Evolutionary conservation across 2,797 vertebrate species (phyloP).

Genomic region (Sitta carolinensis): DNA sequence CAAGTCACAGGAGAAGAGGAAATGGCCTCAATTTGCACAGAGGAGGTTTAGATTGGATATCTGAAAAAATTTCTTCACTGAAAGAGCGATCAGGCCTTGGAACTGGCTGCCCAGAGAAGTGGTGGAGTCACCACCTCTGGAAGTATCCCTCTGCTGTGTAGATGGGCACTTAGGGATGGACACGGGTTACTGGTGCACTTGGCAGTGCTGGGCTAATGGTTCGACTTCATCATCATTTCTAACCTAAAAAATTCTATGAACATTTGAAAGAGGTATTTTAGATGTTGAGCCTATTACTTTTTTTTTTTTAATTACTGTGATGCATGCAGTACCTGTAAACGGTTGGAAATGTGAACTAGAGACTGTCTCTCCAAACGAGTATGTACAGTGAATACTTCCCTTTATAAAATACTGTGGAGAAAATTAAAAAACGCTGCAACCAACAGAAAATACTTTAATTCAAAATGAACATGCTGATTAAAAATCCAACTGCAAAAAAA

Average conservation of each 20-base stretch:
- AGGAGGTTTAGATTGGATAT: neutral
- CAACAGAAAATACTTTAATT: neutral
- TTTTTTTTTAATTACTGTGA: neutral
- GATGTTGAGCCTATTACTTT: neutral
- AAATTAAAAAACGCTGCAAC: neutral
- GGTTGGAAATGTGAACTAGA: neutral
- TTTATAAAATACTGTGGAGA: neutral
- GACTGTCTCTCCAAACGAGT: neutral
- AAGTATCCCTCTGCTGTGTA: neutral
- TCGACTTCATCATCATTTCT: neutral
- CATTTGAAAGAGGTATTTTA: neutral
- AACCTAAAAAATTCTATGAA: neutral
- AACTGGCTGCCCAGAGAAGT: neutral
- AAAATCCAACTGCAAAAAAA: neutral
- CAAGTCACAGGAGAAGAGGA: neutral
- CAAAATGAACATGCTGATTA: neutral
- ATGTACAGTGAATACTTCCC: neutral
- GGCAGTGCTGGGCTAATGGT: neutral
- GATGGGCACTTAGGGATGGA: neutral
- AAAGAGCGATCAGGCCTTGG: neutral
- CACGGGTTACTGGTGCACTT: neutral
- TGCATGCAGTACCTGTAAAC: fast-evolving
- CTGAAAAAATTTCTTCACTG: neutral
- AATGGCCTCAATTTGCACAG: neutral
- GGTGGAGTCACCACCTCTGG: neutral